Base-by-base conservation (phyloP, 1,140 invertebrate species). In the Hydropsyche tenuis region DNA sequence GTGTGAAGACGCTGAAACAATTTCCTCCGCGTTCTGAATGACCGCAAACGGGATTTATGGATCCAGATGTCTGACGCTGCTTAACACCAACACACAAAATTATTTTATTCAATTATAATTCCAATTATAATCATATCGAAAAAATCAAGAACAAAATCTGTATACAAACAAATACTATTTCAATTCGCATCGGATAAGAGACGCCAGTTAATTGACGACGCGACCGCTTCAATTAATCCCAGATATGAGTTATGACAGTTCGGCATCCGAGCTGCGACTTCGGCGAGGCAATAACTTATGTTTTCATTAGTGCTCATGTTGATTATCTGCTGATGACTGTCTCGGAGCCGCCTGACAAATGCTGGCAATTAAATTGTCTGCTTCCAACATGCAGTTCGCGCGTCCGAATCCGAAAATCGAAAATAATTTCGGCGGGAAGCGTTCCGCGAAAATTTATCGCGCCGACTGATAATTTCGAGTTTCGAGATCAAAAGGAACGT, bases 1-100 rank as follows among this genome's bases (percentile, higher is more conserved):
- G 65, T 68, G 65, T 68, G 65, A 68, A 68, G 65, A 68, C 43
- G 65, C 43, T 68, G 65, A 68, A 68, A 68, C 65, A 68, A 68
- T 68, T 68, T 68, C 65, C 65, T 68, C 23, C 23, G 65, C 65
- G 65, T 68, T 68, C 65, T 68, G 65, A 68, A 68, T 68, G 65
- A 68, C 43, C 65, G 65, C 65, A 68, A 68, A 68, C 65, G 45
- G 20, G 65, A 68, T 68, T 68, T 68, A 68, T 48, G 45, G 23
- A 37, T 9, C 43, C 65, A 68, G 65, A 68, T 68, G 65, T 68
- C 45, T 66, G 64, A 45, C 42, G 37, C 64, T 68, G 65, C 14
- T 48, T 48, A 27, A 48, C 65, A 4, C 9, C 9, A 4, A 37
- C 30, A 37, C 9, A 20, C 46, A 14, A 5, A 20, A 5, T 51